A percentile compares a stretch with the other conserved stretches of the same genome.
These are phyloP conservation scores for Sphyrna mokarran DNA, from an alignment of 2,113 vertebrate genomes.

Conservation along the genomic window DNA sequence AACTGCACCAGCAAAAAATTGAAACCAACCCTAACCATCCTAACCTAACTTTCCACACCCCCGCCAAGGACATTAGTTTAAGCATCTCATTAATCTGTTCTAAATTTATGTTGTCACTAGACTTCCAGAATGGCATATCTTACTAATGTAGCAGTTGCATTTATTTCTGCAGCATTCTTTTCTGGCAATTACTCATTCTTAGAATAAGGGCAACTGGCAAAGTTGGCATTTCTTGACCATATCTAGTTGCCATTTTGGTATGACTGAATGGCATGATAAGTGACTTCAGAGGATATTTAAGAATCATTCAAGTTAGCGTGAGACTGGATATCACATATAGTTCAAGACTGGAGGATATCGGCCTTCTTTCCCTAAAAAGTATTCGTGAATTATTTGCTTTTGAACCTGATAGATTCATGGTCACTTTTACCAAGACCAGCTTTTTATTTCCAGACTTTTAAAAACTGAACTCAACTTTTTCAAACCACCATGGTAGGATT, in stretches of 20 bases:
- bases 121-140: not conserved
- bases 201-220: not conserved
- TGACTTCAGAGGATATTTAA: not conserved
- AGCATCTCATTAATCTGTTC: not conserved
- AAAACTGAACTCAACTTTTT: not conserved
- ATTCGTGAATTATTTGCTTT: too few relatives aligned
- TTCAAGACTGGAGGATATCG: not conserved
- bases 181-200: not conserved
- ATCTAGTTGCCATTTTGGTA: not conserved
- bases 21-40: too few relatives aligned
- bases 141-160: not conserved
- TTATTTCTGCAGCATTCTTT: too few relatives aligned
- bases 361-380: too few relatives aligned
- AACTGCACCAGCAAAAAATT: too few relatives aligned
- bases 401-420: too few relatives aligned
- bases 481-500: not conserved
- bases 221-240: not conserved
- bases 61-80: not conserved
- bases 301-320: not conserved
- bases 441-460: not conserved
- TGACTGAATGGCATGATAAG: not conserved
- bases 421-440: too few relatives aligned
- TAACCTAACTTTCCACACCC: too few relatives aligned
- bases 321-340: not conserved
- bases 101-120: not conserved